A percentile compares a stretch with the other conserved stretches of the same genome.
Conservation (phyloP, 2,888 invertebrate genomes). For the Congeria kusceri region DNA sequence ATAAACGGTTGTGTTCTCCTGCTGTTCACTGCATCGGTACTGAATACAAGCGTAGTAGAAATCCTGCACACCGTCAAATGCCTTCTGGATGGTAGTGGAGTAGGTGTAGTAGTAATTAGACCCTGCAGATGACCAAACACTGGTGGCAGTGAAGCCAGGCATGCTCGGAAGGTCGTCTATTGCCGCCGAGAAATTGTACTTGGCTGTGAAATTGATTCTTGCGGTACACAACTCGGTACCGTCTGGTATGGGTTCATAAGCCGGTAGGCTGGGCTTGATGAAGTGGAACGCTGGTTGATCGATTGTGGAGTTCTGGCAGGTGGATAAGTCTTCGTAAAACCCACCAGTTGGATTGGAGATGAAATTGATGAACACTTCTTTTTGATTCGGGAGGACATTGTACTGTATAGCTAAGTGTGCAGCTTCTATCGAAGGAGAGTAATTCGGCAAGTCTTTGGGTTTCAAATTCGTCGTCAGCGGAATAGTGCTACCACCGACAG, state of each 20-base stretch:
- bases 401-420: constrained; percentile 15
- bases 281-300: constrained; percentile 32
- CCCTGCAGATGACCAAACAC: constrained; percentile 13
- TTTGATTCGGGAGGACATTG: not conserved
- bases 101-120: constrained; percentile 20
- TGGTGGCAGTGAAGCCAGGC: constrained; percentile 23
- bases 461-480: constrained; percentile 5
- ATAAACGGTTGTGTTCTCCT: constrained; percentile 10
- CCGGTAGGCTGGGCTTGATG: constrained; percentile 20
- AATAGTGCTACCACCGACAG: constrained; percentile 14
- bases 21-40: constrained; percentile 28
- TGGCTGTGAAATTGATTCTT: constrained; percentile 7
- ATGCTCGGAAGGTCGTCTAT: not conserved
- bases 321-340: constrained; percentile 15
- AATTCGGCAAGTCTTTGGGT: constrained; percentile 13
- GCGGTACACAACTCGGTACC: constrained; percentile 32
- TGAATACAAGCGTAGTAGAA: constrained; percentile 21
- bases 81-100: not conserved
- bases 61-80: not conserved
- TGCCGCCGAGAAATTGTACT: not conserved
- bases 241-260: constrained; percentile 14
- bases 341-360: constrained; percentile 10
- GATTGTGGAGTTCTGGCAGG: constrained; percentile 16
- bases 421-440: not conserved
- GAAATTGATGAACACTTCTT: constrained; percentile 29